Conservation (phyloP, 2,113 vertebrate genomes). For the Corythornis madagascariensis region DNA sequence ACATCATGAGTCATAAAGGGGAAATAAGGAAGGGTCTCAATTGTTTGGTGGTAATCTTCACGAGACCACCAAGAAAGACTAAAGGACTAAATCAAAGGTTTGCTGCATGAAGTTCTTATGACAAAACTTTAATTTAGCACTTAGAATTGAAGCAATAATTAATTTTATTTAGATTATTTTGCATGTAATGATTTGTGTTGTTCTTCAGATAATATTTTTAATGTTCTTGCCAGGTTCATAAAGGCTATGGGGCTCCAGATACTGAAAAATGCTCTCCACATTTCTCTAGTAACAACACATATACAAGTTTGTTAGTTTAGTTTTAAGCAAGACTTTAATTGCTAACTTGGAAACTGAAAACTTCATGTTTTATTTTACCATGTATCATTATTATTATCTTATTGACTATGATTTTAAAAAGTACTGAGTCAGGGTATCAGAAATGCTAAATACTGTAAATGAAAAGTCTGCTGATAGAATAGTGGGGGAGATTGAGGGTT, state of each 20-base stretch:
- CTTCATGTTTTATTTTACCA: not conserved
- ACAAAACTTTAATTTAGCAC: not conserved
- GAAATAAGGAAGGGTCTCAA: not conserved
- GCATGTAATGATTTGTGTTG: not conserved
- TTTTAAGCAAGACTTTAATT: not conserved
- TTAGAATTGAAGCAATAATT: not conserved
- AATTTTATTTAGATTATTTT: not conserved
- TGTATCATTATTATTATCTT: not conserved
- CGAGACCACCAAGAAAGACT: not conserved
- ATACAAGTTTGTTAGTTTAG: not conserved
- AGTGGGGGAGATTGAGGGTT: not conserved
- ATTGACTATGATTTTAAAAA: not conserved
- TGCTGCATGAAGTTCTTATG: not conserved
- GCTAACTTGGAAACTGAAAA: not conserved
- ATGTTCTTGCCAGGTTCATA: not conserved
- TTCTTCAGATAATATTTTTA: not conserved
- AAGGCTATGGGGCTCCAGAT: not conserved
- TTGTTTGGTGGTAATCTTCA: not conserved
- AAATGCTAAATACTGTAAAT: not conserved
- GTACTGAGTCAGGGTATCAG: not conserved
- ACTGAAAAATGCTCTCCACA: not conserved
- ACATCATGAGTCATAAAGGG: not conserved
- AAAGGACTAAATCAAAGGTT: not conserved
- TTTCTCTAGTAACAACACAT: not conserved
- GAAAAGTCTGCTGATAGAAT: not conserved